Percentiles rank a stretch among this genome's conserved stretches.
phyloP scores from a whole-genome alignment of 2,113 vertebrate species.

The Amphilophus citrinellus region DNA sequence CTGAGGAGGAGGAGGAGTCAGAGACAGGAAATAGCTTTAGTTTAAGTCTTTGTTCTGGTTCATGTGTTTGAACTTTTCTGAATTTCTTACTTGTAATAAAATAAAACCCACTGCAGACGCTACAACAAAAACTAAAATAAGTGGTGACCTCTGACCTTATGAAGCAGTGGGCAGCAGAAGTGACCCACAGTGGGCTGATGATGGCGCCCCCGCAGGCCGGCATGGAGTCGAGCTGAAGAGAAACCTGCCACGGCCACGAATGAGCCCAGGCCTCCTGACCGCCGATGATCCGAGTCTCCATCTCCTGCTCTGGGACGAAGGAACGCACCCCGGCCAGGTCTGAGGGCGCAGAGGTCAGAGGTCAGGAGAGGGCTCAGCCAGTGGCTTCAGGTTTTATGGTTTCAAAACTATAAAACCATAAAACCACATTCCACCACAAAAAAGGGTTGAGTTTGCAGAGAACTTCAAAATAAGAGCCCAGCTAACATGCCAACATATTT shows the following conservation, averaged over 20 bases:
- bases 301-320: conserved; percentile 47
- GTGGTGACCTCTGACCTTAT: conserved; percentile 53
- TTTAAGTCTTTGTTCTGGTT: too few relatives aligned
- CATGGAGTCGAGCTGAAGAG: conserved; percentile 47
- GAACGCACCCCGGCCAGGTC: conserved; percentile 66
- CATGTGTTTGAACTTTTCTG: too few relatives aligned
- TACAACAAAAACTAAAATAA: not conserved
- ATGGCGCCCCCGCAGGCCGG: conserved; percentile 77
- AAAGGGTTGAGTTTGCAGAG: not conserved
- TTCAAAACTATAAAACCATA: not conserved
- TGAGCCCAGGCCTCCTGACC: conserved; percentile 77
- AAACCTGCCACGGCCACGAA: conserved; percentile 83
- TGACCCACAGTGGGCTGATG: conserved; percentile 63
- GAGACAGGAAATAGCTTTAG: too few relatives aligned
- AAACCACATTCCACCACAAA: not conserved
- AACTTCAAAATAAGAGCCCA: not conserved
- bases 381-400: not conserved
- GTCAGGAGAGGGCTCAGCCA: not conserved
- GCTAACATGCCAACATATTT: not conserved
- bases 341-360: conserved; percentile 16
- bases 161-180: conserved; percentile 81
- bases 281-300: conserved; percentile 72
- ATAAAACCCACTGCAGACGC: not conserved
- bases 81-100: not conserved
- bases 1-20: too few relatives aligned